phyloP scores from a whole-genome alignment of 2,888 invertebrate species.

The Salpingus planirostris region DNA sequence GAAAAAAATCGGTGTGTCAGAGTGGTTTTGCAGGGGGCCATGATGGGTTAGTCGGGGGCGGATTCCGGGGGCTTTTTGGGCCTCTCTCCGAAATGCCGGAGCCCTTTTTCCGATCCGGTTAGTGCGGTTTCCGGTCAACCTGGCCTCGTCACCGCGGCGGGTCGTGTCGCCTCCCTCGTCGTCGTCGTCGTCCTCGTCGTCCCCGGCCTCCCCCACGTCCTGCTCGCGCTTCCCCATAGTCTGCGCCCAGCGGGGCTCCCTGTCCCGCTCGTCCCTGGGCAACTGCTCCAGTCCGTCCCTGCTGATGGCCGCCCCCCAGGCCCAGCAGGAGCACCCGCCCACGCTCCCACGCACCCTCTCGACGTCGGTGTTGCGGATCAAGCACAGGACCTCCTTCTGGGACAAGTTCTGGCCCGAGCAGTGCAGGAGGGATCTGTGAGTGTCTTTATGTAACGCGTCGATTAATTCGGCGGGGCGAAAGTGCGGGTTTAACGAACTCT shows the following conservation, averaged over 20 bases:
- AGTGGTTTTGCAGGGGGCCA: too few relatives aligned
- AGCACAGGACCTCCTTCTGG: constrained; percentile 74
- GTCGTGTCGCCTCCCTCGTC: too few relatives aligned
- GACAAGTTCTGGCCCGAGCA: constrained; percentile 72
- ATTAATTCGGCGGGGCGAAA: too few relatives aligned
- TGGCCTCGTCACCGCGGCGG: too few relatives aligned
- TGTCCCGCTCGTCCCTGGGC: constrained; percentile 35
- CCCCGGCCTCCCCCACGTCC: constrained; percentile 29
- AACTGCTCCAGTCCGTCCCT: constrained; percentile 51
- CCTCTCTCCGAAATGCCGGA: constrained; percentile 1
- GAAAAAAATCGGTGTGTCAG: too few relatives aligned
- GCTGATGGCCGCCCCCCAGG: constrained; percentile 44
- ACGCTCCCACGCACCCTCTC: constrained; percentile 43
- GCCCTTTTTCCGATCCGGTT: constrained; percentile 6
- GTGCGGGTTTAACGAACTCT: too few relatives aligned
- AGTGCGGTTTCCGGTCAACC: constrained; percentile 27
- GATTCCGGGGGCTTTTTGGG: constrained; percentile 1
- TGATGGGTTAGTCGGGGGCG: constrained; percentile 9
- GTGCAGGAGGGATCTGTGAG: constrained; percentile 59
- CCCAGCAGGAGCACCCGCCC: constrained; percentile 38
- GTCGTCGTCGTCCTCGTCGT: constrained; percentile 23
- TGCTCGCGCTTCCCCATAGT: too few relatives aligned
- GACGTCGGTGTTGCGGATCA: constrained; percentile 71
- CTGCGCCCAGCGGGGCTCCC: constrained; percentile 32
- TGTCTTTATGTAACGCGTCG: too few relatives aligned